phyloP scores from a whole-genome alignment of 92 coral and sea anemone species.

The Desmophyllum pertusum region DNA sequence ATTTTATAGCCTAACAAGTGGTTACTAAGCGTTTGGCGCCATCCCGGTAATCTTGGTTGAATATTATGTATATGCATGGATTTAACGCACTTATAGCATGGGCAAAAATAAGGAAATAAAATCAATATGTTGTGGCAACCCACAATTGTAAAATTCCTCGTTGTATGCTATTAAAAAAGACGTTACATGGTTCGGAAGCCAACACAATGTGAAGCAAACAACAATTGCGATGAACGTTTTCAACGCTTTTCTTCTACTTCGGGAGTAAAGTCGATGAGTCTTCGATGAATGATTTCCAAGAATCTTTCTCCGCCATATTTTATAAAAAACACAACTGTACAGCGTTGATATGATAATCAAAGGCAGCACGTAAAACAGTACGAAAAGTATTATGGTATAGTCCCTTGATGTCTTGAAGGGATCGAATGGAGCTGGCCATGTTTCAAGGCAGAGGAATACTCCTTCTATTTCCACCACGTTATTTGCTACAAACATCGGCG shows the following conservation, averaged over 20 bases:
- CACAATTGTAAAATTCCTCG: slow-evolving; percentile 30
- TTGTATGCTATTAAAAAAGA: slow-evolving; percentile 51
- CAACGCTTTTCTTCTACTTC: slow-evolving; percentile 55
- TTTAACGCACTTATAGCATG: slow-evolving; percentile 62
- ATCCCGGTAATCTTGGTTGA: slow-evolving; percentile 51
- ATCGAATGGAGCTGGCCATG: slow-evolving; percentile 71
- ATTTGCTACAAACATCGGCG: slow-evolving; percentile 72
- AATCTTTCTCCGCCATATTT: slow-evolving; percentile 60
- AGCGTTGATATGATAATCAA: slow-evolving; percentile 39
- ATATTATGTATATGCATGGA: slow-evolving; percentile 56
- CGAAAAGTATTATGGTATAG: slow-evolving; percentile 69
- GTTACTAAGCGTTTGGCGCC: slow-evolving; percentile 15
- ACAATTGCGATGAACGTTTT: slow-evolving; percentile 68
- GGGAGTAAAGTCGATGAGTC: slow-evolving; percentile 1
- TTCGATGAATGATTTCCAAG: slow-evolving; percentile 44
- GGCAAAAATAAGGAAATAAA: slow-evolving; percentile 30
- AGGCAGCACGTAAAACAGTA: slow-evolving; percentile 59
- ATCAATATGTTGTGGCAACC: slow-evolving; percentile 37
- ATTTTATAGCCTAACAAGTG: neutral
- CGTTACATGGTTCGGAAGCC: slow-evolving; percentile 66
- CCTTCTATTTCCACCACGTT: slow-evolving; percentile 38
- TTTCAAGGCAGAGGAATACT: slow-evolving; percentile 52
- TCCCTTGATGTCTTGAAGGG: slow-evolving; percentile 56
- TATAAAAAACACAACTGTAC: slow-evolving; percentile 49
- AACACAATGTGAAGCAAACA: slow-evolving; percentile 63